Conservation (phyloP, 2,113 vertebrate species). For the Grus americana region DNA sequence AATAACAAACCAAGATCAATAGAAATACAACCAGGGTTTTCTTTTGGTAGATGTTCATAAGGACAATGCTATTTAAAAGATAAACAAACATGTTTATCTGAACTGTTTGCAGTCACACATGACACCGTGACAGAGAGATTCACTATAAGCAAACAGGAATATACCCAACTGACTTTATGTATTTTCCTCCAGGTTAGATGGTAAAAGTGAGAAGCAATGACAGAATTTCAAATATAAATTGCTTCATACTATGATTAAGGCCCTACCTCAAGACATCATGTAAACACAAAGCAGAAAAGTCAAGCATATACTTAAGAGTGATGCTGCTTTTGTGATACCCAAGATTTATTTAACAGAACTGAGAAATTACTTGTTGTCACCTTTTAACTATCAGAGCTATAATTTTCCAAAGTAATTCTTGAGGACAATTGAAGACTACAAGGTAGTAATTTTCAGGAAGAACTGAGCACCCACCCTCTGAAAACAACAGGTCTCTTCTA, state of each 20-base stretch:
- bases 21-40: background rate
- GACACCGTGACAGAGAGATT: background rate
- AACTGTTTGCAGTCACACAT: background rate
- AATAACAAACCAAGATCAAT: slow-evolving; percentile 5
- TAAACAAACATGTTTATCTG: background rate
- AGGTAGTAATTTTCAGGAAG: background rate
- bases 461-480: background rate
- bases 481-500: background rate
- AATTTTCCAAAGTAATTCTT: slow-evolving; percentile 11
- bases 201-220: background rate
- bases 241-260: background rate
- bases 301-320: background rate
- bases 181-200: background rate
- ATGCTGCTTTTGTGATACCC: background rate
- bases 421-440: background rate
- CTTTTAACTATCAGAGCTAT: background rate
- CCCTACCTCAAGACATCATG: background rate
- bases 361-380: background rate
- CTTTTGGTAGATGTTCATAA: background rate
- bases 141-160: background rate
- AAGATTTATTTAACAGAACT: background rate
- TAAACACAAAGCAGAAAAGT: background rate
- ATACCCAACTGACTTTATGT: background rate
- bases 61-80: background rate
- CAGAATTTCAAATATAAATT: background rate